phyloP scores from a whole-genome alignment of 2,113 vertebrate genomes.

The Tetraodon nigroviridis region DNA sequence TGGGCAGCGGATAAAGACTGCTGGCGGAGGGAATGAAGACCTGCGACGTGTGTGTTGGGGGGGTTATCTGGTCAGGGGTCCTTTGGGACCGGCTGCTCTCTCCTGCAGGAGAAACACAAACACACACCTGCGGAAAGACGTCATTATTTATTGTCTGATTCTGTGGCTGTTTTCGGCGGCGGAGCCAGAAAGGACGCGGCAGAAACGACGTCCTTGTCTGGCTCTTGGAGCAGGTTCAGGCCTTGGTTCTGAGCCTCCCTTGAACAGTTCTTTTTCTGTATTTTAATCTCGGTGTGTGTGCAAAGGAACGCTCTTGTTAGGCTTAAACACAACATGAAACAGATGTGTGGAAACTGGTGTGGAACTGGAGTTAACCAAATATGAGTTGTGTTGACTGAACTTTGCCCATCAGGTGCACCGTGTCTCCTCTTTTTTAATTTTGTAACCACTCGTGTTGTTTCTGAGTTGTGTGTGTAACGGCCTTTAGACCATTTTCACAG shows the following conservation, averaged over 20 bases:
- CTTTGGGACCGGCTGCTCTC: constrained; percentile 17
- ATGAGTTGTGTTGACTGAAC: background rate
- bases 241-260: background rate
- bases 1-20: constrained; percentile 58
- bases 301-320: background rate
- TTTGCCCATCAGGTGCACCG: constrained; percentile 28
- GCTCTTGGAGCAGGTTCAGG: background rate
- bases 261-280: background rate
- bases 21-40: background rate
- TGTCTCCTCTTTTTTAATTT: constrained; percentile 3
- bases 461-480: constrained; percentile 6
- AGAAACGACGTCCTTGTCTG: background rate
- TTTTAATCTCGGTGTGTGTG: background rate
- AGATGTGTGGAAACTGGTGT: constrained; percentile 1
- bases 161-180: constrained; percentile 20
- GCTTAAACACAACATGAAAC: background rate
- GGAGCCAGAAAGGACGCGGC: background rate
- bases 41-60: constrained; percentile 2
- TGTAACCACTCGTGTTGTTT: background rate
- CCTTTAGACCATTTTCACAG: background rate
- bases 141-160: background rate
- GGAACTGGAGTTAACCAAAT: background rate
- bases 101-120: background rate
- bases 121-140: background rate
- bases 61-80: constrained; percentile 3